Base-by-base conservation (phyloP, 2,113 vertebrate genomes). In the Siphamia tubifer region DNA sequence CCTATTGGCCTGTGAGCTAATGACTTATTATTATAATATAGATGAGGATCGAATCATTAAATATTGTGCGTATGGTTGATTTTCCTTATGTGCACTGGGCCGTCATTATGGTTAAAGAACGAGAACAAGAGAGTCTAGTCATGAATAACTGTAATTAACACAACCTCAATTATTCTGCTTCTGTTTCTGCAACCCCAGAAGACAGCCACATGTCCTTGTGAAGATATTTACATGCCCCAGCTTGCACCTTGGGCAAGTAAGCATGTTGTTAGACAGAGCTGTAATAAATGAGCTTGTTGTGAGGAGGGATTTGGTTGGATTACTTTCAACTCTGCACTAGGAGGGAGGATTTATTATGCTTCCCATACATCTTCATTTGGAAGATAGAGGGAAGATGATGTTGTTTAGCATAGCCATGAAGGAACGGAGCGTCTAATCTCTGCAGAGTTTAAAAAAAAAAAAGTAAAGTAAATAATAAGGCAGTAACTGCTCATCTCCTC, bases 201-300 rank as follows among this genome's bases (percentile, higher is more conserved):
- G 79, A 79, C 45, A 66, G 52, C 39, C 68, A 36, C 52, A 21
- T 72, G 74, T 77, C 81, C 77, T 81, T 81, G 73, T 64, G 65
- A 71, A 79, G 66, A 82, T 76, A 72, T 85, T 76, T 83, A 78
- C 74, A 81, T 55, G 68, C 55, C 68, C 62, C 64, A 44, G 65
- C 44, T 53, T 75, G 68, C 51, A 79, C 80, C 66, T 63, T 44
- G 35, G 78, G 80, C 71, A 62, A 68, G 63, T 69, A 73, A 80
- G 68, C 55, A 77, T 79, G 70, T 83, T 84, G 81, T 89, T 82
- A 69, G 55, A 79, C 72, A 79, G 43, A 55, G 63, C 45, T 0
- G 51, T 51, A 74, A 79, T 85, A 77, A 82, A 86, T 77, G 48
- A 79, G 85, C 53, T 75, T 86, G 73, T 86, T 82, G 76, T 81